These are phyloP conservation scores for Ochropleura plecta DNA, from an alignment of 2,888 invertebrate species.

Conservation along the genomic window DNA sequence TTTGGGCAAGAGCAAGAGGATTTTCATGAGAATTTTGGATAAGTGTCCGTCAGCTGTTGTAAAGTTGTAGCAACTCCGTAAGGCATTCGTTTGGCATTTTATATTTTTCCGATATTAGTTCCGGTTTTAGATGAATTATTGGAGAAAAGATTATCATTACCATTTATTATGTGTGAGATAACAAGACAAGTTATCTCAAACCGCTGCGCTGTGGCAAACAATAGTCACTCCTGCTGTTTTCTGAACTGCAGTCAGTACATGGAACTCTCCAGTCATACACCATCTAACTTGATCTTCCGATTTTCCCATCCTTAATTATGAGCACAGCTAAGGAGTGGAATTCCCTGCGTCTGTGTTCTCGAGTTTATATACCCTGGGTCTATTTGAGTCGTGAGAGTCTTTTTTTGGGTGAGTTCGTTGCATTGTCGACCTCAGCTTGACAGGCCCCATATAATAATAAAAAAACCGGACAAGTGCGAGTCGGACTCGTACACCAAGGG, in stretches of 20 bases:
- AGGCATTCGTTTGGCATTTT: neutral
- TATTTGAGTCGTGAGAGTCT: too few species aligned
- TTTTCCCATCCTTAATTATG: neutral
- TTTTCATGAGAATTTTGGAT: neutral
- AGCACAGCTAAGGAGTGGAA: too few species aligned
- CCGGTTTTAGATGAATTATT: neutral
- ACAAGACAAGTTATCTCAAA: neutral
- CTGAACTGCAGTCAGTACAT: neutral
- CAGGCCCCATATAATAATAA: too few species aligned
- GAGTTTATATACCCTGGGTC: too few species aligned
- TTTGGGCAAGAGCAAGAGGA: neutral
- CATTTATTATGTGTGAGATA: too few species aligned
- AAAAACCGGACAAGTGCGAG: too few species aligned
- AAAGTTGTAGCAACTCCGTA: neutral
- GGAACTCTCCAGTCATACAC: neutral
- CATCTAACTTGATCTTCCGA: neutral
- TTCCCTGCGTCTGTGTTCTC: too few species aligned
- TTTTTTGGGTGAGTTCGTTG: too few species aligned
- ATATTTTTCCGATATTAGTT: neutral
- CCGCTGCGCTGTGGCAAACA: neutral
- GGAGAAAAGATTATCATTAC: neutral
- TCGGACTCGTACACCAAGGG: too few species aligned
- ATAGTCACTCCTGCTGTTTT: neutral
- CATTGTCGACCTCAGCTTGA: too few species aligned
- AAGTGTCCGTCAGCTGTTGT: neutral